Percentiles rank a stretch among this genome's conserved stretches.
Evolutionary conservation across 2,797 vertebrate species (phyloP).

Genomic region (Paedocypris micromegethes): DNA sequence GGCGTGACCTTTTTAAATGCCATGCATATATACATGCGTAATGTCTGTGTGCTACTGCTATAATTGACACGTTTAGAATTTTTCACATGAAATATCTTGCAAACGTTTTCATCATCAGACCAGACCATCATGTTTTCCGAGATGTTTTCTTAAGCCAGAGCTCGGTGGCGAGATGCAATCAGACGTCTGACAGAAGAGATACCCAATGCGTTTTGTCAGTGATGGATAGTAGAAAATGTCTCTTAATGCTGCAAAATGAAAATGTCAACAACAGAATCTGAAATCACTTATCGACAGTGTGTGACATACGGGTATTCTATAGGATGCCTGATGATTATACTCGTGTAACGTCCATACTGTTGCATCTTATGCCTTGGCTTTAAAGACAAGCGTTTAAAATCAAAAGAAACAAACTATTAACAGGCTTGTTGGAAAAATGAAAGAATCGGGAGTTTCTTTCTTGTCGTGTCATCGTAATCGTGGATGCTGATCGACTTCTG

Average conservation of each 20-base stretch:
- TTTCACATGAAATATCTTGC: neutral
- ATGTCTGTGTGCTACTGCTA: neutral
- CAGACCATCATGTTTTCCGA: neutral
- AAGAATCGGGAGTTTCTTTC: too few species aligned
- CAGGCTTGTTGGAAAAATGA: too few species aligned
- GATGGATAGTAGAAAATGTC: conserved; percentile 59
- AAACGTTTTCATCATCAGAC: neutral
- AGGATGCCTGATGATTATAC: too few species aligned
- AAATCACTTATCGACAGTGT: too few species aligned
- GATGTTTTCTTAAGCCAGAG: conserved; percentile 9
- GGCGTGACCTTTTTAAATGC: conserved; percentile 20
- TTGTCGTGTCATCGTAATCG: too few species aligned
- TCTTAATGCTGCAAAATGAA: conserved; percentile 38
- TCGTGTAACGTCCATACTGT: too few species aligned
- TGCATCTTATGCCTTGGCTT: too few species aligned
- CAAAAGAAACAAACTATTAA: too few species aligned
- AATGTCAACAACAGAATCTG: conserved; percentile 5
- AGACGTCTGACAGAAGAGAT: conserved; percentile 63
- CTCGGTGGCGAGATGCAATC: conserved; percentile 49
- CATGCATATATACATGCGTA: conserved; percentile 7
- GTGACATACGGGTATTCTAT: too few species aligned
- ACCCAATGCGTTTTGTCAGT: conserved; percentile 58
- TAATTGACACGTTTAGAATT: conserved; percentile 11
- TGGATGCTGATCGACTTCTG: too few species aligned
- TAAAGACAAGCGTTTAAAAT: too few species aligned